Conservation (phyloP, 2,888 invertebrate genomes). For the Sericinus montela region DNA sequence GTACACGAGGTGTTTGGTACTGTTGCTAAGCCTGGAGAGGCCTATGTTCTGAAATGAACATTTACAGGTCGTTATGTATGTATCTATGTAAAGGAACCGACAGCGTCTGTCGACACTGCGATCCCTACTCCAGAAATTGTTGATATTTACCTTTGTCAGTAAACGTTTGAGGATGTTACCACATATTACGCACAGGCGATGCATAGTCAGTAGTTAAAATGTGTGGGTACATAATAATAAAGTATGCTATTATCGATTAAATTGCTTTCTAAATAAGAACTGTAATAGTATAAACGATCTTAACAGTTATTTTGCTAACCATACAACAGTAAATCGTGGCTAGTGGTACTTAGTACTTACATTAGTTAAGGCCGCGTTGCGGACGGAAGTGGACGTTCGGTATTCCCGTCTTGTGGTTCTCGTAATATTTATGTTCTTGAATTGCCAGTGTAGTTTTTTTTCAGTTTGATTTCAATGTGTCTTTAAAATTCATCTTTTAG, state of each 20-base stretch:
- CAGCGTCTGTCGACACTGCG: background rate
- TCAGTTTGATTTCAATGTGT: constrained; percentile 30
- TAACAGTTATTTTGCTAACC: constrained; percentile 25
- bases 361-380: constrained; percentile 56
- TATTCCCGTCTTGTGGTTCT: constrained; percentile 30
- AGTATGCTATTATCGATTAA: constrained; percentile 21
- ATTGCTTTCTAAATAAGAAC: constrained; percentile 27
- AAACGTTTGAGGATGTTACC: too few species aligned
- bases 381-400: constrained; percentile 58
- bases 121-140: constrained; percentile 1
- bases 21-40: too few species aligned
- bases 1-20: too few species aligned
- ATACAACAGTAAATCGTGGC: constrained; percentile 24
- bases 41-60: too few species aligned
- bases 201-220: constrained; percentile 19
- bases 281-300: constrained; percentile 28
- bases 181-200: constrained; percentile 23
- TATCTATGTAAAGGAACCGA: too few species aligned
- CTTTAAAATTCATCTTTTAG: too few species aligned
- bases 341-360: too few species aligned
- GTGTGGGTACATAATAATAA: constrained; percentile 7
- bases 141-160: too few species aligned
- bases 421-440: constrained; percentile 37
- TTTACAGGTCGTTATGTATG: too few species aligned
- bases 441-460: constrained; percentile 49